Evolutionary conservation across 2,113 vertebrate species (phyloP).

Genomic region (Barbus barbus): DNA sequence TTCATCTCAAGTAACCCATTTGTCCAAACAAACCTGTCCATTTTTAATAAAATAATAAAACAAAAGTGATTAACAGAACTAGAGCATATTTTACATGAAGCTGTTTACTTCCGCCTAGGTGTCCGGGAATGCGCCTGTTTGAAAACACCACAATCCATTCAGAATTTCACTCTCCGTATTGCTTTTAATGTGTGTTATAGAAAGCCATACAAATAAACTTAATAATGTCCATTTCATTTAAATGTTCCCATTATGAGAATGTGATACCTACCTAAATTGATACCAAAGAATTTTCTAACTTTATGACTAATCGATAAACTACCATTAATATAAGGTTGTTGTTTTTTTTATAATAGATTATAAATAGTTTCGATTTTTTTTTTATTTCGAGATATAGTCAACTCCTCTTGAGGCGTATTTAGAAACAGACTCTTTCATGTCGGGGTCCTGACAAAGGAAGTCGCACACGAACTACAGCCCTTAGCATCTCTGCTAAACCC

Average conservation of each 20-base stretch:
- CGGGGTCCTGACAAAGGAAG: conserved; percentile 54
- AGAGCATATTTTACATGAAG: conserved; percentile 20
- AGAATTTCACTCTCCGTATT: background rate
- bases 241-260: too few relatives aligned
- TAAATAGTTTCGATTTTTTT: too few relatives aligned
- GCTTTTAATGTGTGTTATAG: background rate
- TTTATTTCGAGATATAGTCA: too few relatives aligned
- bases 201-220: background rate
- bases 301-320: too few relatives aligned
- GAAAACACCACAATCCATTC: background rate
- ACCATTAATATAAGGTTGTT: too few relatives aligned
- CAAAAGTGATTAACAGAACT: background rate
- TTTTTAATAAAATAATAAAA: conserved; percentile 51
- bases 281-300: too few relatives aligned
- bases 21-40: conserved; percentile 92
- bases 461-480: background rate
- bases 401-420: background rate
- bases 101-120: conserved; percentile 73
- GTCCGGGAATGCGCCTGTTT: conserved; percentile 50
- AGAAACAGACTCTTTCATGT: background rate
- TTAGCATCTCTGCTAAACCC: conserved; percentile 36
- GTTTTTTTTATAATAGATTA: too few relatives aligned
- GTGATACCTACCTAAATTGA: too few relatives aligned
- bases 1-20: conserved; percentile 89
- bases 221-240: too few relatives aligned